Evolutionary conservation across 2,888 invertebrate species (phyloP).

Genomic region (Scelioninae gen. 1): DNA sequence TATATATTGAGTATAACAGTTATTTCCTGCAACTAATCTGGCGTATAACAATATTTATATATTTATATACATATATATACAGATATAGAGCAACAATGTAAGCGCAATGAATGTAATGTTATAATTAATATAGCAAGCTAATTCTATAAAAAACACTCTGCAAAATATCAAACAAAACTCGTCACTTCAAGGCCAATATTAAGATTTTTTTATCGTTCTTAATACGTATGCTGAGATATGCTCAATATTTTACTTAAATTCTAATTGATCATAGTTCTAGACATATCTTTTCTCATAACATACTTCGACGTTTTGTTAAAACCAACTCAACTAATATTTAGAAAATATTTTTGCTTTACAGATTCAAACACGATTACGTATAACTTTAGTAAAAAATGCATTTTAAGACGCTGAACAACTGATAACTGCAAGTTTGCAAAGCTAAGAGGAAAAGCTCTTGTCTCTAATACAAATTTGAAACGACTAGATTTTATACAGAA

Average conservation of each 20-base stretch:
- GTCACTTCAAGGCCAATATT: slow-evolving; percentile 48
- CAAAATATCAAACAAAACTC: slow-evolving; percentile 22
- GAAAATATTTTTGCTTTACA: slow-evolving; percentile 26
- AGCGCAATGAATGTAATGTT: slow-evolving; percentile 27
- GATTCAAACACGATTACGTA: background rate
- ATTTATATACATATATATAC: slow-evolving; percentile 42
- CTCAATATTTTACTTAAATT: slow-evolving; percentile 62
- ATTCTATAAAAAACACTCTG: background rate
- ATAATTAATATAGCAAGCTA: background rate
- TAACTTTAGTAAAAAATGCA: background rate
- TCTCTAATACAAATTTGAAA: background rate
- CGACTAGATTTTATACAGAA: too few relatives aligned
- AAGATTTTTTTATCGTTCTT: slow-evolving; percentile 28
- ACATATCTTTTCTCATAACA: slow-evolving; percentile 46
- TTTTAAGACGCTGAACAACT: too few relatives aligned
- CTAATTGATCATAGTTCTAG: slow-evolving; percentile 53
- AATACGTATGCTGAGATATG: slow-evolving; percentile 57
- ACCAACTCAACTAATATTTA: slow-evolving; percentile 17
- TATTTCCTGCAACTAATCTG: slow-evolving; percentile 20
- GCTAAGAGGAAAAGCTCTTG: background rate
- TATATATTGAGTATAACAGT: slow-evolving; percentile 21
- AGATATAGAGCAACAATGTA: slow-evolving; percentile 21
- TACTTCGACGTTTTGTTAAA: slow-evolving; percentile 28
- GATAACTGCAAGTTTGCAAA: background rate
- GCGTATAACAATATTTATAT: slow-evolving; percentile 41